phyloP scores from a whole-genome alignment of 1,140 invertebrate genomes.

The Drosophila novamexicana region DNA sequence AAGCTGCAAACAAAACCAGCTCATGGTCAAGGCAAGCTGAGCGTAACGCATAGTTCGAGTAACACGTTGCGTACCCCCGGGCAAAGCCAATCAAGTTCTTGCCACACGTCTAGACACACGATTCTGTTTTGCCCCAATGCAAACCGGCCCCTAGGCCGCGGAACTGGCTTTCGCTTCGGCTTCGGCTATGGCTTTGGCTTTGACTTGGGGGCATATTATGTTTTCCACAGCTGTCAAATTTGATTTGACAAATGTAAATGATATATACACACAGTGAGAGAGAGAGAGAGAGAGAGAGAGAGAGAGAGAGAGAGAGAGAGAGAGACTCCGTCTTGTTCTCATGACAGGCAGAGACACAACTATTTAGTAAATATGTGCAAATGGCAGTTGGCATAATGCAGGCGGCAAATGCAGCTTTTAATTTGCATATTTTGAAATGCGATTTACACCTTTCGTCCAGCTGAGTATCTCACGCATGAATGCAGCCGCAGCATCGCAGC shows the following conservation, averaged over 20 bases:
- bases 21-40: neutral
- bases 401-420: slow-evolving; percentile 13
- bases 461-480: slow-evolving; percentile 15
- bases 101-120: slow-evolving; percentile 22
- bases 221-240: slow-evolving; percentile 81
- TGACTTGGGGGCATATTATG: slow-evolving; percentile 58
- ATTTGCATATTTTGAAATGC: slow-evolving; percentile 34
- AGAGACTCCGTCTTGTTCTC: too few relatives aligned
- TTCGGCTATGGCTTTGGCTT: neutral
- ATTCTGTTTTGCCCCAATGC: slow-evolving; percentile 15
- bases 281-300: too few relatives aligned
- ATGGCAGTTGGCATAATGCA: slow-evolving; percentile 42
- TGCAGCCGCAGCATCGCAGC: slow-evolving; percentile 1
- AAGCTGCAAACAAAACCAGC: neutral
- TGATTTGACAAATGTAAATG: slow-evolving; percentile 83
- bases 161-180: neutral
- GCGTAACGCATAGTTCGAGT: neutral
- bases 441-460: slow-evolving; percentile 27
- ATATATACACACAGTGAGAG: slow-evolving; percentile 12
- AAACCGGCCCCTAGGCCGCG: neutral
- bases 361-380: slow-evolving; percentile 3
- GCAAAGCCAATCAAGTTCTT: slow-evolving; percentile 53
- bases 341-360: neutral
- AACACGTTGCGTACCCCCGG: neutral
- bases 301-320: too few relatives aligned